phyloP scores from a whole-genome alignment of 2,888 invertebrate species.

The Macrosiphum euphorbiae region DNA sequence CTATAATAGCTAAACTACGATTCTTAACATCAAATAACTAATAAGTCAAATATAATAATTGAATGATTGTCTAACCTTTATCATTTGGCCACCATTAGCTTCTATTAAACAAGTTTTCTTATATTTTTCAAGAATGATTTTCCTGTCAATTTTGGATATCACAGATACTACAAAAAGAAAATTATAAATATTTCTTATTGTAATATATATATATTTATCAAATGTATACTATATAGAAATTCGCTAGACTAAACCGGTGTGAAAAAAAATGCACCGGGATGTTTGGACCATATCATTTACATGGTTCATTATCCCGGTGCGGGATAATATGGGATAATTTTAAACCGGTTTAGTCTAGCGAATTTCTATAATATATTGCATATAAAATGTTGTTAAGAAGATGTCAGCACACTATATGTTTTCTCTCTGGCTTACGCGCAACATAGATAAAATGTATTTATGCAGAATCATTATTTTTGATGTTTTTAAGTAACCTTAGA shows the following conservation, averaged over 20 bases:
- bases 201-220: not conserved
- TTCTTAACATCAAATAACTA: not conserved
- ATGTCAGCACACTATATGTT: too few relatives aligned
- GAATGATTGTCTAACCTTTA: conserved; percentile 45
- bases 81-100: conserved; percentile 56
- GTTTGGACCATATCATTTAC: too few relatives aligned
- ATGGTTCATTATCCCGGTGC: too few relatives aligned
- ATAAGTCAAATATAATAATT: not conserved
- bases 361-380: not conserved
- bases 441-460: too few relatives aligned
- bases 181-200: not conserved
- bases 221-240: too few relatives aligned
- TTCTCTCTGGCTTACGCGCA: too few relatives aligned
- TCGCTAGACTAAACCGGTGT: too few relatives aligned
- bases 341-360: too few relatives aligned
- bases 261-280: too few relatives aligned
- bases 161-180: conserved; percentile 45
- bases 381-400: not conserved
- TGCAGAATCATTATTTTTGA: too few relatives aligned
- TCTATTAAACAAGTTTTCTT: conserved; percentile 52
- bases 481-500: too few relatives aligned
- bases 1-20: not conserved
- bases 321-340: too few relatives aligned
- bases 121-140: conserved; percentile 50
- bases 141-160: conserved; percentile 52